Percentiles rank a stretch among this genome's conserved stretches.
phyloP scores from a whole-genome alignment of 1,140 invertebrate species.

The Bombus affinis region DNA sequence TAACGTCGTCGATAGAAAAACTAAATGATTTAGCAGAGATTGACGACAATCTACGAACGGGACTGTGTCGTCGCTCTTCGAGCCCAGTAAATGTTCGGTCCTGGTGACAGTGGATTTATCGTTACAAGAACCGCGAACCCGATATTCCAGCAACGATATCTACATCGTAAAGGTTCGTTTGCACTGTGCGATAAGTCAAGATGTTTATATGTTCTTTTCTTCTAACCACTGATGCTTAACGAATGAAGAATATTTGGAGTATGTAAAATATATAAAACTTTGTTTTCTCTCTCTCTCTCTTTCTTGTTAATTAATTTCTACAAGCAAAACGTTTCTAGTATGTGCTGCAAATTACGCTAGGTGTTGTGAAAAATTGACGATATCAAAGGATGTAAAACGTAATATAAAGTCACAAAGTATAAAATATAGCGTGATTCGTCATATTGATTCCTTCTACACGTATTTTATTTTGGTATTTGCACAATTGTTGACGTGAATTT shows the following conservation, averaged over 20 bases:
- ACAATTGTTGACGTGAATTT: not conserved
- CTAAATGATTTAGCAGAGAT: constrained; percentile 6
- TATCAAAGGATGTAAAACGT: not conserved
- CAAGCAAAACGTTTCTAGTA: not conserved
- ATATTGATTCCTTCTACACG: not conserved
- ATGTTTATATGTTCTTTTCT: not conserved
- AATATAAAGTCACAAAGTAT: not conserved
- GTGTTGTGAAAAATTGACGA: not conserved
- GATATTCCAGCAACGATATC: not conserved
- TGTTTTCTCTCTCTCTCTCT: not conserved
- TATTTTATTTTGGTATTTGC: not conserved
- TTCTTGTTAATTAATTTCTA: not conserved
- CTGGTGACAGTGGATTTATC: constrained; percentile 39
- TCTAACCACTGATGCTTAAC: not conserved
- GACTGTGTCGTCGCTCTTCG: not conserved
- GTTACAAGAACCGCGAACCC: not conserved
- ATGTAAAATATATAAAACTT: not conserved
- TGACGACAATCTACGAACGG: constrained; percentile 12
- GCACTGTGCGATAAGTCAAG: not conserved
- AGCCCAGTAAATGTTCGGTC: constrained; percentile 22
- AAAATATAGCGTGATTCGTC: not conserved
- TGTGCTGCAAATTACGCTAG: not conserved
- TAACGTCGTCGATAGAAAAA: constrained; percentile 9
- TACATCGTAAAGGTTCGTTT: not conserved
- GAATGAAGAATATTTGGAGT: not conserved